Base-by-base conservation (phyloP, 2,888 invertebrate species). In the Teleiodes luculella region DNA sequence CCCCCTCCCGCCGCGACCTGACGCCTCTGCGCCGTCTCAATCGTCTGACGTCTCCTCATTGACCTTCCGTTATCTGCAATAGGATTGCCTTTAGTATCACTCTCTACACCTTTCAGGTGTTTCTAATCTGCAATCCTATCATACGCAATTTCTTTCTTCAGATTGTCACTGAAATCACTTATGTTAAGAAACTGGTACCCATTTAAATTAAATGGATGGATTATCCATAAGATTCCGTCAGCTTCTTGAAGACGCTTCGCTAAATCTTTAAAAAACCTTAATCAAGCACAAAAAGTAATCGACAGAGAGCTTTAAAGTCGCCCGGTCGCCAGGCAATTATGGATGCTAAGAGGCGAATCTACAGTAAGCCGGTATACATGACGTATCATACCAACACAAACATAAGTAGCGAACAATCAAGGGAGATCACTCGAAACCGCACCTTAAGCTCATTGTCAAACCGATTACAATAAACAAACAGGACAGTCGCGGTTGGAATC, bases 381-480 rank as follows among this genome's bases (percentile, higher is more conserved):
- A 87, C 87, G 86, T 87, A 86, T 86, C 84, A 85, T 83, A 86
- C 86, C 72, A 83, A 83, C 85, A 86, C 88, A 84, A 84, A 83
- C 85, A 80, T 79, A 76, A 80, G 81, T 83, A 75, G 77, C 78
- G 82, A 83, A 81, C 86, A 85, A 83, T 82, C 84, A 76, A 75
- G 74, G 79, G 78, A 79, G 84, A 88, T 87, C 89, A 89, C 83
- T 86, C 85, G 86, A 89, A 89, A 89, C 88, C 88, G 88, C 88
- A 88, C 89, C 88, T 89, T 89, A 89, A 88, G 88, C 88, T 83
- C 86, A 88, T 89, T 88, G 88, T 88, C 85, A 88, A 88, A 88
- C 88, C 88, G 88, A 88, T 88, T 89, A 89, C 87, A 87, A 88
- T 89, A 88, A 89, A 87, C 88, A 89, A 88, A 89, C 89, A 88